Conservation (phyloP, 2,797 vertebrate genomes). For the Scleropages formosus region DNA sequence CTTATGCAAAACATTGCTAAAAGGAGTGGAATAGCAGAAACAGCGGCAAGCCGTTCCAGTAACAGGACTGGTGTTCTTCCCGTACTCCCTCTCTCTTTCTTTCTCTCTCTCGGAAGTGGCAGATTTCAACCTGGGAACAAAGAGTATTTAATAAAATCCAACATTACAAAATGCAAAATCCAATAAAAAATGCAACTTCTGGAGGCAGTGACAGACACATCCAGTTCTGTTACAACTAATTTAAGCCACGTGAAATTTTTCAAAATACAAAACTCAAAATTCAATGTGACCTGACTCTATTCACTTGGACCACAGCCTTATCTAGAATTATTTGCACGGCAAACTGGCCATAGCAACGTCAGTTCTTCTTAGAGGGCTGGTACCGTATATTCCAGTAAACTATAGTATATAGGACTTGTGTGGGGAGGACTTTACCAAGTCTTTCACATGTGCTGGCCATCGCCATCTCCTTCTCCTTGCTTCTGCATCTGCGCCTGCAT, state of each 20-base stretch:
- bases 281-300: no score
- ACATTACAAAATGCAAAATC: no score
- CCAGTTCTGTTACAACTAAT: no score
- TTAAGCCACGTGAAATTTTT: no score
- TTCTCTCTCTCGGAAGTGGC: conserved; percentile 43
- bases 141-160: not conserved
- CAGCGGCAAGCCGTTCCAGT: conserved; percentile 55
- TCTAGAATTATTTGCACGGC: no score
- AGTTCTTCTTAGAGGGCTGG: not conserved
- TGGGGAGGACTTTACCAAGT: conserved; percentile 38
- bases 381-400: not conserved
- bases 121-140: conserved; percentile 45
- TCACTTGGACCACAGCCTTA: no score
- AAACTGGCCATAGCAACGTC: no score
- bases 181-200: no score
- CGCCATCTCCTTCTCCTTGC: conserved; percentile 79
- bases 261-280: no score
- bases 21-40: conserved; percentile 55
- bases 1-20: conserved; percentile 54
- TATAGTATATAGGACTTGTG: not conserved
- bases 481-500: conserved; percentile 98
- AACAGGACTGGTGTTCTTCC: conserved; percentile 43
- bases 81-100: conserved; percentile 40
- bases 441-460: conserved; percentile 63
- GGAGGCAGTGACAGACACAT: no score